phyloP scores from a whole-genome alignment of 2,113 vertebrate genomes.

The Onychorhynchus coronatus region DNA sequence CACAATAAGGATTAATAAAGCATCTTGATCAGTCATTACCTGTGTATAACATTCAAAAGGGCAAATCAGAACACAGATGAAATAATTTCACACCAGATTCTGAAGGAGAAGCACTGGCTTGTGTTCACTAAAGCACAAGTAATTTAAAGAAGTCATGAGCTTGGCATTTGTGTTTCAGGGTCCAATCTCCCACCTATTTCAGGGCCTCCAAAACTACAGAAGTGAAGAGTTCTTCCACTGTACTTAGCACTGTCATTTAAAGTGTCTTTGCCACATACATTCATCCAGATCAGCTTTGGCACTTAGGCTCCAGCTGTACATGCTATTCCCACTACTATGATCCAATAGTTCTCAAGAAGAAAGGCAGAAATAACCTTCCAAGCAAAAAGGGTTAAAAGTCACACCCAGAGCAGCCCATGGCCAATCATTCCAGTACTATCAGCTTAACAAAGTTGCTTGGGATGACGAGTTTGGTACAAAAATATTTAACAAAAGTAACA shows the following conservation, averaged over 20 bases:
- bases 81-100: not conserved
- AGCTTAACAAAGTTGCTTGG: not conserved
- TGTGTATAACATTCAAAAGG: not conserved
- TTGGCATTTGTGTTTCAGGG: not conserved
- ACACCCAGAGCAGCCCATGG: not conserved
- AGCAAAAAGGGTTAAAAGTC: not conserved
- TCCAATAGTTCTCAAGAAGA: not conserved
- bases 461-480: not conserved
- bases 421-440: not conserved
- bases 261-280: not conserved
- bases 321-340: not conserved
- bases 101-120: not conserved
- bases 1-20: not conserved
- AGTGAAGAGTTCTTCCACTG: not conserved
- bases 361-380: not conserved
- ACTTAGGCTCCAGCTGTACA: not conserved
- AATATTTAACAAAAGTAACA: not conserved
- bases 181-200: not conserved
- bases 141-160: not conserved
- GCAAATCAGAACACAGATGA: not conserved
- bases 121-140: not conserved
- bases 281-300: not conserved
- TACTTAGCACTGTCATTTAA: not conserved
- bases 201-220: not conserved
- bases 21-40: not conserved